These are phyloP conservation scores for Psephotus haematonotus DNA, from an alignment of 2,113 vertebrate species.

Conservation along the genomic window DNA sequence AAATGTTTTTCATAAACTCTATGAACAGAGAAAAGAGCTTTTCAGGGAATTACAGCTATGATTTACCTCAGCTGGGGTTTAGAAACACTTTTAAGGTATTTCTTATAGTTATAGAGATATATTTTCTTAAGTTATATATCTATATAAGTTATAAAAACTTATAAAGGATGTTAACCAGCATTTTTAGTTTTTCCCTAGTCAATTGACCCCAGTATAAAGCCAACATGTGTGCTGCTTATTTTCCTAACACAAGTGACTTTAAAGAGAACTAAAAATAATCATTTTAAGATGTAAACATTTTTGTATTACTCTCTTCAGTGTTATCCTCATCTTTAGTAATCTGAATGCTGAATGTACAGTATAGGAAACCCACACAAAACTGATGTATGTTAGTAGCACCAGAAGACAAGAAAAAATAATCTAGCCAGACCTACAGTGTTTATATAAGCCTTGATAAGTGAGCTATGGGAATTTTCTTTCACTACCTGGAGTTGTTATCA, in stretches of 20 bases:
- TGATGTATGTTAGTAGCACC: background rate
- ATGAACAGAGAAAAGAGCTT: background rate
- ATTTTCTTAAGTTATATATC: background rate
- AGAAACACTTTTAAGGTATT: background rate
- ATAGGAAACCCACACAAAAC: background rate
- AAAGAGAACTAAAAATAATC: background rate
- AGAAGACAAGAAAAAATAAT: background rate
- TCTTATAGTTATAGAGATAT: background rate
- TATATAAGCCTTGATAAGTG: background rate
- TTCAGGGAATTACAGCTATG: background rate
- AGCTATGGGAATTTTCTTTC: background rate
- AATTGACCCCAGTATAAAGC: background rate
- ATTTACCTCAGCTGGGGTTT: background rate
- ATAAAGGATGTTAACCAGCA: background rate
- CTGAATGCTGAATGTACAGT: background rate
- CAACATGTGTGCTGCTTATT: background rate
- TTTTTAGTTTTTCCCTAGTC: background rate
- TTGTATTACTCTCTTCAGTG: background rate
- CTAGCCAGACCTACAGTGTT: background rate
- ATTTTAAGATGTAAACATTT: background rate
- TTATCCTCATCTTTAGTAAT: background rate
- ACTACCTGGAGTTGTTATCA: background rate
- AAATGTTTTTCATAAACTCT: background rate
- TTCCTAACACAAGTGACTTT: background rate
- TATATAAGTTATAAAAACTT: background rate